These are phyloP conservation scores for Furnarius figulus DNA, from an alignment of 2,113 vertebrate genomes.

Conservation along the genomic window DNA sequence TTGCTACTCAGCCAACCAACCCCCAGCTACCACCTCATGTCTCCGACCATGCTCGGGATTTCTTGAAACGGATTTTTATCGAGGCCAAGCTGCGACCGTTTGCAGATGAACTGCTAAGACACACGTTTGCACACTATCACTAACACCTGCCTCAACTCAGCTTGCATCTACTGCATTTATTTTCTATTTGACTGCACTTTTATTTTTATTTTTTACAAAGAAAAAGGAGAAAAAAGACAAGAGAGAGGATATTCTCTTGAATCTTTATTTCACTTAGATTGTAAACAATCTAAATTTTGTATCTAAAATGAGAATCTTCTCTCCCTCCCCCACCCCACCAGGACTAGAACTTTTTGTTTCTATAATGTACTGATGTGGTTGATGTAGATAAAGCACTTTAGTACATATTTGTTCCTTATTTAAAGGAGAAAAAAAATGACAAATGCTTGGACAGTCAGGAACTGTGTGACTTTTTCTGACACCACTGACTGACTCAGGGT, in stretches of 20 bases:
- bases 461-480: slow-evolving; percentile 68
- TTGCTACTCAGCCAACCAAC: slow-evolving; percentile 97
- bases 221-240: slow-evolving; percentile 70
- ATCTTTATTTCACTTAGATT: slow-evolving; percentile 78
- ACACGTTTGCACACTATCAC: slow-evolving; percentile 95
- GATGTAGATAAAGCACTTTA: slow-evolving; percentile 85
- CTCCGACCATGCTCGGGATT: slow-evolving; percentile 95
- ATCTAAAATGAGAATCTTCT: slow-evolving; percentile 74
- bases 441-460: slow-evolving; percentile 70
- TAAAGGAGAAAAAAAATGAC: slow-evolving; percentile 55
- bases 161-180: slow-evolving; percentile 69
- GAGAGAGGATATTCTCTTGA: slow-evolving; percentile 81
- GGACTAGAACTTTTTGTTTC: slow-evolving; percentile 75
- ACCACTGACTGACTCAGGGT: slow-evolving; percentile 65
- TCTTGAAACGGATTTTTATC: slow-evolving; percentile 95
- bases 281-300: slow-evolving; percentile 79
- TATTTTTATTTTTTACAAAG: slow-evolving; percentile 70
- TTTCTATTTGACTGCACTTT: slow-evolving; percentile 85
- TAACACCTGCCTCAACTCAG: slow-evolving; percentile 73
- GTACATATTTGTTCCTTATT: slow-evolving; percentile 81
- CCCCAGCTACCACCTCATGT: slow-evolving; percentile 91
- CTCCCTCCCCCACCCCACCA: slow-evolving; percentile 26
- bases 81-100: slow-evolving; percentile 93
- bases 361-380: slow-evolving; percentile 83
- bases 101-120: slow-evolving; percentile 93